Conservation (phyloP, 92 coral and sea anemone species). For the Metridium senile region DNA sequence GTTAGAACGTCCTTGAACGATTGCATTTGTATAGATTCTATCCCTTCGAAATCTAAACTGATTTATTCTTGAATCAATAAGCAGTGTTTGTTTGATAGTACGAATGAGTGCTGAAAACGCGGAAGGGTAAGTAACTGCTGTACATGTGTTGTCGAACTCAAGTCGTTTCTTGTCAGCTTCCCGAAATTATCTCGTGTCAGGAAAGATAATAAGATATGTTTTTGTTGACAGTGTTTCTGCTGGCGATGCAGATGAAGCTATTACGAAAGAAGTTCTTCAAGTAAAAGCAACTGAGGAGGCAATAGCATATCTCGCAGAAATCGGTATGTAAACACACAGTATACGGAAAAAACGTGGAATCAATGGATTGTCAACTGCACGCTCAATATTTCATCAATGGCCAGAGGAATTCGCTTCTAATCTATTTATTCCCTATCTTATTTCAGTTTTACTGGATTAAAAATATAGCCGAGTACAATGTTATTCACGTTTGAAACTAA, state of each 20-base stretch:
- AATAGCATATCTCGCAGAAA: conserved; percentile 61
- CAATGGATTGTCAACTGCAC: not conserved
- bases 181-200: not conserved
- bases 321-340: conserved; percentile 57
- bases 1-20: not conserved
- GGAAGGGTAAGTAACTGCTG: conserved; percentile 16
- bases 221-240: conserved; percentile 22
- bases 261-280: not conserved
- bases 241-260: conserved; percentile 13
- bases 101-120: conserved; percentile 30
- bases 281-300: conserved; percentile 76
- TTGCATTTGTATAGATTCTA: not conserved
- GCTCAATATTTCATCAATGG: not conserved
- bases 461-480: not conserved
- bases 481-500: not conserved
- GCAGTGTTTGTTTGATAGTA: not conserved
- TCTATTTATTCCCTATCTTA: not conserved
- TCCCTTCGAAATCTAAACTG: not conserved
- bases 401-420: not conserved
- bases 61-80: not conserved
- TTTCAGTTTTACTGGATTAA: not conserved
- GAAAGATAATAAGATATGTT: not conserved
- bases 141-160: not conserved
- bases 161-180: not conserved
- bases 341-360: not conserved